A percentile compares a stretch with the other conserved stretches of the same genome.
Conservation (phyloP, 2,797 vertebrate species). For the Gymnoscopelus microlampas region DNA sequence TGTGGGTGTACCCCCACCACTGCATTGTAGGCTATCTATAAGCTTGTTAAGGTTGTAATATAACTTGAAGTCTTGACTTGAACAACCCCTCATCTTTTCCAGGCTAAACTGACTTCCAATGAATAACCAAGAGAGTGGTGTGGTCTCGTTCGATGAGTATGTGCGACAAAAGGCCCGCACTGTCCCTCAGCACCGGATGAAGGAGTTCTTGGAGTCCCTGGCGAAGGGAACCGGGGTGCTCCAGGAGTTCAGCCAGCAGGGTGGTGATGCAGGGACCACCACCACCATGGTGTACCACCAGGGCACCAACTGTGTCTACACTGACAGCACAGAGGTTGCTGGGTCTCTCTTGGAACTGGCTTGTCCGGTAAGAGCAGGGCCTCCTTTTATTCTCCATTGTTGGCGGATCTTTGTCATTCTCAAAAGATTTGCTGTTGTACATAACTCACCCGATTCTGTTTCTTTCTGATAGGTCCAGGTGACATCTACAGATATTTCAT, state of each 20-base stretch:
- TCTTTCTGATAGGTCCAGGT: slow-evolving; percentile 88
- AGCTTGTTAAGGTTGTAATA: not conserved
- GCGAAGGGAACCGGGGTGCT: slow-evolving; percentile 95
- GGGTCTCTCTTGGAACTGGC: slow-evolving; percentile 97
- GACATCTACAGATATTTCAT: slow-evolving; percentile 89
- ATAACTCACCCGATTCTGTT: slow-evolving; percentile 19
- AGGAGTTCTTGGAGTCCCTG: slow-evolving; percentile 98
- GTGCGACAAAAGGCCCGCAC: slow-evolving; percentile 97
- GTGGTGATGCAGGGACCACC: slow-evolving; percentile 64
- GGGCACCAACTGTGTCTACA: slow-evolving; percentile 94
- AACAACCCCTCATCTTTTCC: not conserved
- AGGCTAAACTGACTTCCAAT: slow-evolving; percentile 81
- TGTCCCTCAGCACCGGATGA: slow-evolving; percentile 99
- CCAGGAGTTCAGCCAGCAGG: slow-evolving; percentile 94
- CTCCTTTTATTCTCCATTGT: not conserved
- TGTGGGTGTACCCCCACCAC: not conserved
- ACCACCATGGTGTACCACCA: slow-evolving; percentile 98
- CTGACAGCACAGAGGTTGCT: slow-evolving; percentile 98
- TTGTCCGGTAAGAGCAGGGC: slow-evolving; percentile 87
- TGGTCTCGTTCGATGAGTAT: slow-evolving; percentile 99
- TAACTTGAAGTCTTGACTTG: not conserved
- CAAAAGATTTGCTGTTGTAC: too few species aligned
- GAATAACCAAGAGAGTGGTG: slow-evolving; percentile 98
- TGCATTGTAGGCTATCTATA: not conserved
- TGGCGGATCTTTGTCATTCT: too few species aligned